Conservation (phyloP, 1,140 invertebrate species). For the Limonius californicus region DNA sequence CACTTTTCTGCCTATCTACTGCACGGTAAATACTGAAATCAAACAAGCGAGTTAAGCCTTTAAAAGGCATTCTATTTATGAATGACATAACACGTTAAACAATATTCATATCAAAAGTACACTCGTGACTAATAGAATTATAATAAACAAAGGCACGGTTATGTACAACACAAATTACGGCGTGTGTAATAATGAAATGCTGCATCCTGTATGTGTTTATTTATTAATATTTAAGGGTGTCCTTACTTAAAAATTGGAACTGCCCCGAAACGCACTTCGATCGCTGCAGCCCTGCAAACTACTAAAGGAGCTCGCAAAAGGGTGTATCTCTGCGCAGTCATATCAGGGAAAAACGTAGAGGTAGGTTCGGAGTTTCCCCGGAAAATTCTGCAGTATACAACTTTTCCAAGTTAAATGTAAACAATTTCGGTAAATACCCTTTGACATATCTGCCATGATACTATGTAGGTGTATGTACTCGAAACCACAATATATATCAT, state of each 20-base stretch:
- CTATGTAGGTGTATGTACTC: no score
- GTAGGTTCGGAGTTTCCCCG: background rate
- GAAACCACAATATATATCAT: no score
- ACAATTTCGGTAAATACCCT: no score
- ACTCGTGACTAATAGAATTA: background rate
- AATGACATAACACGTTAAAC: background rate
- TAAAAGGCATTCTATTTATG: background rate
- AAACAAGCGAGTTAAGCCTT: background rate
- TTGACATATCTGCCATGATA: no score
- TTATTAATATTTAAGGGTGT: no score
- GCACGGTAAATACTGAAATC: background rate
- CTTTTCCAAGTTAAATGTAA: no score
- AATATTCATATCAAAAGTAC: background rate
- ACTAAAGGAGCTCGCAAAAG: background rate
- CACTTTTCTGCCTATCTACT: constrained; percentile 30
- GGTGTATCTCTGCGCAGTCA: background rate
- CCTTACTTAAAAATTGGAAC: background rate
- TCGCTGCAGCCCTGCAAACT: constrained; percentile 1
- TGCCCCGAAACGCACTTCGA: background rate
- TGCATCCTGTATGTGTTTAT: no score
- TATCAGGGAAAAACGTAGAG: background rate
- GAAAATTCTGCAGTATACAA: background rate
- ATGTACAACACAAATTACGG: background rate
- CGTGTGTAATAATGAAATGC: no score
- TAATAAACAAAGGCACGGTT: background rate